Base-by-base conservation (phyloP, 2,113 vertebrate genomes). In the Pseudorectes ferrugineus region DNA sequence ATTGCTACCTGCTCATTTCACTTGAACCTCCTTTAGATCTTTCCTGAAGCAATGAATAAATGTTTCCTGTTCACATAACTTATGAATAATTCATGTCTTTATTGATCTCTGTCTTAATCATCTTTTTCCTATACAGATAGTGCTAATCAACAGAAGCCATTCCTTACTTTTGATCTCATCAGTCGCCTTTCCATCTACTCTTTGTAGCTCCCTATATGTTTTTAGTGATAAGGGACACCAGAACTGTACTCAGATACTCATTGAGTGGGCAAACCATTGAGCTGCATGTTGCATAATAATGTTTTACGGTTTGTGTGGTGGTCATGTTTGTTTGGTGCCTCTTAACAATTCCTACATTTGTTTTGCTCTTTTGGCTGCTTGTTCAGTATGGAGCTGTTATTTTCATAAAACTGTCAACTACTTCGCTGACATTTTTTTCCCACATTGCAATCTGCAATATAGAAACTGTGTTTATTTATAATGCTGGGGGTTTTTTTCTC, bases 321-420 rank as follows among this genome's bases (percentile, higher is more conserved):
- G 45, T 71, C 52, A 40, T 51, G 48, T 79, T 42, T 85, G 28
- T 38, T 79, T 79, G 43, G 22, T 63, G 26, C 8, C 38, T 85
- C 51, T 87, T 59, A 84, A 71, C 26, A 22, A 71, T 54, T 78
- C n/a, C 31, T 55, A 77, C 49, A 51, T 78, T 91, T 85, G 6
- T 43, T 78, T 92, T 96, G 76, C 68, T 89, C 81, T 81, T 96
- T 94, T 91, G 68, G 18, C 65, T 92, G 68, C 65, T 83, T 48
- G 11, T 66, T 95, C 63, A 62, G 46, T 54, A 33, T 25, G 68
- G 68, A 95, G 46, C 11, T 88, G 42, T 74, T 94, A 63, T 71
- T 92, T 89, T 91, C 84, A 74, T 63, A 63, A 84, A 92, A 68
- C 68, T 89, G 55, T 73, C 65, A 67, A 20, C 40, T 73, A 10